Evolutionary conservation across 2,113 vertebrate species (phyloP).

Genomic region (Mus pahari): DNA sequence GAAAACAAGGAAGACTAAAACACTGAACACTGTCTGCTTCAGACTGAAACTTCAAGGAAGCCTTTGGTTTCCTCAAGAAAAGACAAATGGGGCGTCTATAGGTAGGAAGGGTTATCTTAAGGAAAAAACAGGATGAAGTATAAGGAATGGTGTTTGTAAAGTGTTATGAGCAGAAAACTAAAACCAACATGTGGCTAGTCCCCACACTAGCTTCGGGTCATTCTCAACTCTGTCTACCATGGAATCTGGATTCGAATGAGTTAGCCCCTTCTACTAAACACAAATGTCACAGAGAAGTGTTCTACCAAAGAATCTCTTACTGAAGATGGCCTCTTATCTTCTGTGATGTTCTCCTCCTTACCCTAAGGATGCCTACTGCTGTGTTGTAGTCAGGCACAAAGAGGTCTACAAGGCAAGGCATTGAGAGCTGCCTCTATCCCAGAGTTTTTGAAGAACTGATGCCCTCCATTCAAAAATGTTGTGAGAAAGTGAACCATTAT

Average conservation of each 20-base stretch:
- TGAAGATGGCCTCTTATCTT: not conserved
- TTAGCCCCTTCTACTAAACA: not conserved
- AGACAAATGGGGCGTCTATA: not conserved
- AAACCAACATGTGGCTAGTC: not conserved
- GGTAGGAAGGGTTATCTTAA: not conserved
- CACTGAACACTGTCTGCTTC: not conserved
- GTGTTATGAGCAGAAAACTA: not conserved
- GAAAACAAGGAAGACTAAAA: not conserved
- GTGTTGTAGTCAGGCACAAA: not conserved
- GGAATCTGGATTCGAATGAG: not conserved
- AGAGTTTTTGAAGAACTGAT: not conserved
- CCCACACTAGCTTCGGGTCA: not conserved
- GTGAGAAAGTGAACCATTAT: not conserved
- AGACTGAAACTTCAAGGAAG: conserved; percentile 25
- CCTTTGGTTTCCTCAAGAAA: not conserved
- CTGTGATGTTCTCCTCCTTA: not conserved
- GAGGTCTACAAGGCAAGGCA: not conserved
- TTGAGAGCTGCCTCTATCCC: not conserved
- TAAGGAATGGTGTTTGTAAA: not conserved
- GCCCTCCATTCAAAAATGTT: not conserved
- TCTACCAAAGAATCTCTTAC: not conserved
- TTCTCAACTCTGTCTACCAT: not conserved
- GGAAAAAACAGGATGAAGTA: not conserved
- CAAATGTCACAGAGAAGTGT: not conserved
- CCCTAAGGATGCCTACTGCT: not conserved